These are phyloP conservation scores for Lutraria lutraria DNA, from an alignment of 2,888 invertebrate genomes.

Conservation along the genomic window DNA sequence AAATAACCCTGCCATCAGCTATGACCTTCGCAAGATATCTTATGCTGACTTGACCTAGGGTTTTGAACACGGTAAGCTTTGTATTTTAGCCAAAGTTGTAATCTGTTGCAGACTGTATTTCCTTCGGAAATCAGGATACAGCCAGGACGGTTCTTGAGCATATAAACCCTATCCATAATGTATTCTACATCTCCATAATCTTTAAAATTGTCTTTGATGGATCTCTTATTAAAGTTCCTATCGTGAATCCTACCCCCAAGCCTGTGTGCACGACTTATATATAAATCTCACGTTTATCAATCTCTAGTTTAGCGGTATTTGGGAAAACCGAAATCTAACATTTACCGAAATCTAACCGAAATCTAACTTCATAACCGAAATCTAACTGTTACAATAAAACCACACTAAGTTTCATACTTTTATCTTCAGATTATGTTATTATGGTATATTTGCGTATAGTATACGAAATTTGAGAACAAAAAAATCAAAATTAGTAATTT, in stretches of 20 bases:
- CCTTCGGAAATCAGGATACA: background rate
- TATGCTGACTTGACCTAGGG: background rate
- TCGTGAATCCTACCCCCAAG: slow-evolving; percentile 15
- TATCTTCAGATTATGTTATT: too few relatives aligned
- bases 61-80: slow-evolving; percentile 13
- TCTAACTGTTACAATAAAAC: too few relatives aligned
- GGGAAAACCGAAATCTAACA: too few relatives aligned
- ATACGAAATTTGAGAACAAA: too few relatives aligned
- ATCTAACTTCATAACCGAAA: too few relatives aligned
- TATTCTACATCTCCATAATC: slow-evolving; percentile 36
- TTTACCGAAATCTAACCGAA: too few relatives aligned
- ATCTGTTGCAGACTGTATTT: slow-evolving; percentile 44
- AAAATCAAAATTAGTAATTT: too few relatives aligned
- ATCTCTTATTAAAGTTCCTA: slow-evolving; percentile 27
- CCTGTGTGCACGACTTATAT: slow-evolving; percentile 40
- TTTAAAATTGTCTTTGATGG: slow-evolving; percentile 42
- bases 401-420: too few relatives aligned
- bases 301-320: too few relatives aligned
- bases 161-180: slow-evolving; percentile 31
- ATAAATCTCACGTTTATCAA: slow-evolving; percentile 22
- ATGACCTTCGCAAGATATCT: too few relatives aligned
- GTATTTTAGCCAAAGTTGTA: slow-evolving; percentile 23
- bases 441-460: too few relatives aligned
- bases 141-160: background rate
- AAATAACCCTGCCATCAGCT: slow-evolving; percentile 24